These are phyloP conservation scores for Paratilapia polleni DNA, from an alignment of 2,113 vertebrate species.

Conservation along the genomic window DNA sequence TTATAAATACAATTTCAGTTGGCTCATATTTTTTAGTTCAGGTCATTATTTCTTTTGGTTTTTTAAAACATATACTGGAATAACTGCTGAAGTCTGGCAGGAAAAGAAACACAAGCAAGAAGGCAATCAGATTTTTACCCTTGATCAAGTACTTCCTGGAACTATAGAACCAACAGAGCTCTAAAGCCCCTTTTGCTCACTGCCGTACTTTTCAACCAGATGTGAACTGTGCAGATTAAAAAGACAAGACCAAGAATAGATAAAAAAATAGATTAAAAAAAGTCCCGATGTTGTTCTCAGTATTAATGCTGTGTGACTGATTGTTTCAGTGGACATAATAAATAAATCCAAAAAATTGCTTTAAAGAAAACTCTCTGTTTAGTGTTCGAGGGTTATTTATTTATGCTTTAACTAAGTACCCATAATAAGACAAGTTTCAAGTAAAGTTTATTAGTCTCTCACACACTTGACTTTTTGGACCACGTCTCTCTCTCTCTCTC, in stretches of 20 bases:
- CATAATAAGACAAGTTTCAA: too few relatives aligned
- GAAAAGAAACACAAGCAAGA: not conserved
- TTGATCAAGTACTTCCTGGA: not conserved
- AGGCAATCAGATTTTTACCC: fast-evolving
- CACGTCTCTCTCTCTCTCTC: too few relatives aligned
- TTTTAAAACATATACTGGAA: not conserved
- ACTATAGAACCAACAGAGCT: not conserved
- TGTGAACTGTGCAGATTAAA: not conserved
- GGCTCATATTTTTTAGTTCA: not conserved
- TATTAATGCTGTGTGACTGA: not conserved
- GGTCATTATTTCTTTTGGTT: fast-evolving
- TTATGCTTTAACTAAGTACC: not conserved
- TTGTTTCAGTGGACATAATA: not conserved
- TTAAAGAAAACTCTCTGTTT: fast-evolving
- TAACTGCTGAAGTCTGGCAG: not conserved
- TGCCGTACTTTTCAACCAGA: not conserved
- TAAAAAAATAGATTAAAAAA: not conserved
- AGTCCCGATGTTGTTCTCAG: not conserved
- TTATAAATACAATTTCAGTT: not conserved
- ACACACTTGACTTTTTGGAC: too few relatives aligned
- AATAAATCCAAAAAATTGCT: not conserved
- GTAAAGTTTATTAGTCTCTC: too few relatives aligned
- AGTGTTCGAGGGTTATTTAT: fast-evolving
- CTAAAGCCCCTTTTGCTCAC: not conserved
- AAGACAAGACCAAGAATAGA: not conserved